Percentiles rank a stretch among this genome's conserved stretches.
phyloP scores from a whole-genome alignment of 2,888 invertebrate genomes.

The Empis livida region DNA sequence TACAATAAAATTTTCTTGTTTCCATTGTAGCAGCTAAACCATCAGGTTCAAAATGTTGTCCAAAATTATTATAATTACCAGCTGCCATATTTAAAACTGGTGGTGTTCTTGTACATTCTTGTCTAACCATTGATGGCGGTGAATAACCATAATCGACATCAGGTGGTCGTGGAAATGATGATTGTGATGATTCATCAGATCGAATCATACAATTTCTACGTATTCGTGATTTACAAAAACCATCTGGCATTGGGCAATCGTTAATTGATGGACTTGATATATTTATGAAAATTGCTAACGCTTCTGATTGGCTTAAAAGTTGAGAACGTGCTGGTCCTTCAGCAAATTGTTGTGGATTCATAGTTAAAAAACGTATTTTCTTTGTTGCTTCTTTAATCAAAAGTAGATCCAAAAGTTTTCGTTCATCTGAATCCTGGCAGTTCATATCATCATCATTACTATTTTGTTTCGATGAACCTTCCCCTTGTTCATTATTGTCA shows the following conservation, averaged over 20 bases:
- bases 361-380: conserved; percentile 66
- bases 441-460: conserved; percentile 3
- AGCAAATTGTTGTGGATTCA: conserved; percentile 71
- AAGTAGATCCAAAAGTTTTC: conserved; percentile 24
- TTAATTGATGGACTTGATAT: conserved; percentile 57
- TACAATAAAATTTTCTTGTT: conserved; percentile 52
- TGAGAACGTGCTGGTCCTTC: conserved; percentile 65
- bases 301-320: conserved; percentile 62
- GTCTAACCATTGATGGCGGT: background rate
- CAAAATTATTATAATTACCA: background rate
- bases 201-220: conserved; percentile 37
- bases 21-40: conserved; percentile 26
- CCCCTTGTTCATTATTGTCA: conserved; percentile 10
- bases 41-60: conserved; percentile 10
- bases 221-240: conserved; percentile 47
- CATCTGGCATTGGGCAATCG: conserved; percentile 57
- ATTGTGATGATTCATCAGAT: conserved; percentile 23
- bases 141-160: background rate
- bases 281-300: conserved; percentile 70
- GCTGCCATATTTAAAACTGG: background rate
- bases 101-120: conserved; percentile 3
- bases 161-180: conserved; percentile 6
- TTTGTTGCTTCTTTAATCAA: conserved; percentile 52
- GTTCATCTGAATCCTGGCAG: conserved; percentile 20
- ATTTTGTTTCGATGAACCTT: conserved; percentile 11